Percentiles rank a stretch among this genome's conserved stretches.
Evolutionary conservation across 2,113 vertebrate genomes (phyloP).

Genomic region (Tricholaema leucomelas): DNA sequence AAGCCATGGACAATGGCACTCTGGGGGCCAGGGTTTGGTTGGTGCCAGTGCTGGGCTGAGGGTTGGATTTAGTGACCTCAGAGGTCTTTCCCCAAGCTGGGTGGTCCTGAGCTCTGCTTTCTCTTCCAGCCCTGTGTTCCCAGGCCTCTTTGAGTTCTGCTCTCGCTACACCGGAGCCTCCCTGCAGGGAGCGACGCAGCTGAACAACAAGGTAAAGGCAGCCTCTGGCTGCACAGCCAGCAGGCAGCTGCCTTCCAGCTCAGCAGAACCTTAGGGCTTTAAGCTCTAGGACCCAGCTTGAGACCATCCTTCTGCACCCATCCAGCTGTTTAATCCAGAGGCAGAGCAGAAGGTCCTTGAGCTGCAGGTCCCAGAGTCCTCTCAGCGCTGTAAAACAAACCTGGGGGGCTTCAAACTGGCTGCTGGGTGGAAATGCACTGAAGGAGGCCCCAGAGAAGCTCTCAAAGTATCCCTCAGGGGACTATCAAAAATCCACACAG

Average conservation of each 20-base stretch:
- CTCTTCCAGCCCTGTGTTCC: slow-evolving; percentile 91
- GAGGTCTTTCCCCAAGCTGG: background rate
- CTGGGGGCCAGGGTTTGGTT: too few relatives aligned
- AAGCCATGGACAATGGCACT: too few relatives aligned
- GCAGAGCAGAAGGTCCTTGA: background rate
- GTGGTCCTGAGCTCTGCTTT: background rate
- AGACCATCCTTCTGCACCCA: background rate
- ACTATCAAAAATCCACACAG: background rate
- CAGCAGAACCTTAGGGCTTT: background rate
- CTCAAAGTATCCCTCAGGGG: background rate
- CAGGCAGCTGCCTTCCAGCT: background rate
- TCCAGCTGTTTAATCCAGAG: background rate
- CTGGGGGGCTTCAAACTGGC: background rate
- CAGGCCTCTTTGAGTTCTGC: slow-evolving; percentile 97
- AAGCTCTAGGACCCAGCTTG: background rate
- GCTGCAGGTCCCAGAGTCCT: background rate
- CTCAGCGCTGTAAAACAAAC: background rate
- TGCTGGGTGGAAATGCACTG: background rate
- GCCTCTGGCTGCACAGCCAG: background rate
- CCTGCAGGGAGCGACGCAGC: slow-evolving; percentile 95
- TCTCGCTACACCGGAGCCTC: slow-evolving; percentile 97
- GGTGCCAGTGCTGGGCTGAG: too few relatives aligned
- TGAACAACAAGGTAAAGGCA: slow-evolving; percentile 92
- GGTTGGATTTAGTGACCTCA: too few relatives aligned
- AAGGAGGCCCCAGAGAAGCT: too few relatives aligned